phyloP scores from a whole-genome alignment of 2,797 vertebrate genomes.

The Micrastur ruficollis region DNA sequence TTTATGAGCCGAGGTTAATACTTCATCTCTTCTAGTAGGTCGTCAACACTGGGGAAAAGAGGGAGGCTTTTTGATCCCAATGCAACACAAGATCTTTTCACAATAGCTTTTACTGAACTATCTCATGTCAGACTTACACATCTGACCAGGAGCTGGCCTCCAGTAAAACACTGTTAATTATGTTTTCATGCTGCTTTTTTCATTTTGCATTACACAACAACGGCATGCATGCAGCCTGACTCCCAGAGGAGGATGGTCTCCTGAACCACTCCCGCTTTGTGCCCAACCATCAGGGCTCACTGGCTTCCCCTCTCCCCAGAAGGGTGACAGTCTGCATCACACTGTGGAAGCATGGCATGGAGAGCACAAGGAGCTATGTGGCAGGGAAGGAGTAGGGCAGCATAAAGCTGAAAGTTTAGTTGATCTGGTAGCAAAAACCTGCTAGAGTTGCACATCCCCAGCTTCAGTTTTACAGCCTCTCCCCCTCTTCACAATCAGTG shows the following conservation, averaged over 20 bases:
- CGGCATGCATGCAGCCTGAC: fast-evolving
- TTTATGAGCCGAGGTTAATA: neutral
- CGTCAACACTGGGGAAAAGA: neutral
- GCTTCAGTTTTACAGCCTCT: neutral
- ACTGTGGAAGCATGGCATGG: neutral
- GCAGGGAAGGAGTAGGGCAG: neutral
- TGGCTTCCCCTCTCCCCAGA: neutral
- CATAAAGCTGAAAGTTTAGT: neutral
- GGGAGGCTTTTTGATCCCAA: neutral
- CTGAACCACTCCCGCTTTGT: neutral
- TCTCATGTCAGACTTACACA: neutral
- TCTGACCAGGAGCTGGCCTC: neutral
- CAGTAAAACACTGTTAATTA: neutral
- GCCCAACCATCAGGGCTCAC: neutral
- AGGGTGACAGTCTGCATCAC: neutral
- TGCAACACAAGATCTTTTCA: neutral
- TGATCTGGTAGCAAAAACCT: neutral
- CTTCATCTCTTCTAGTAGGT: neutral
- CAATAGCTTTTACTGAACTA: neutral
- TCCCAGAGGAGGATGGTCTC: neutral
- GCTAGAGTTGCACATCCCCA: neutral
- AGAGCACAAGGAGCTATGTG: neutral
- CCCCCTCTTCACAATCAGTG: neutral
- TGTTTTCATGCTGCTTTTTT: neutral
- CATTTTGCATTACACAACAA: neutral